These are phyloP conservation scores for Merops nubicus DNA, from an alignment of 2,113 vertebrate genomes.

Conservation along the genomic window DNA sequence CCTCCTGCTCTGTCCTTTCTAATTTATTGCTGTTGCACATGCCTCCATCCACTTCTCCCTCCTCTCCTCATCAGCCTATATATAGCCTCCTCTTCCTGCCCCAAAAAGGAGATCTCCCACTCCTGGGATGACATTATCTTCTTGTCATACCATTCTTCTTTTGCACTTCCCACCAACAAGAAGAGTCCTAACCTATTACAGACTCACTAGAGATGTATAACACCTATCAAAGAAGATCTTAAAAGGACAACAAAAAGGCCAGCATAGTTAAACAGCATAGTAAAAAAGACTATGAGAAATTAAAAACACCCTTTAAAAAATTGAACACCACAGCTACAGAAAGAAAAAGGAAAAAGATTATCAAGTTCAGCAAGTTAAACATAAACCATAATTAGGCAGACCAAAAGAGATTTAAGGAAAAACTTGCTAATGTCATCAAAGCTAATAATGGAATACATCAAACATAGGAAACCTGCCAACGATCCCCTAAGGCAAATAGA, in stretches of 20 bases:
- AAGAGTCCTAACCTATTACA: neutral
- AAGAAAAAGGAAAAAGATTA: neutral
- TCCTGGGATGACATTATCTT: neutral
- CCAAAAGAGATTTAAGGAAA: slow-evolving; percentile 23
- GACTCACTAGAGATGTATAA: neutral
- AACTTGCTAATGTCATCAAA: slow-evolving; percentile 39
- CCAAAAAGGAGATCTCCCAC: neutral
- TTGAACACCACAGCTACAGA: neutral
- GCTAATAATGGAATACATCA: slow-evolving; percentile 21
- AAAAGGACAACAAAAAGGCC: neutral
- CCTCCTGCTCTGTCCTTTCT: neutral
- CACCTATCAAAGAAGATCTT: neutral
- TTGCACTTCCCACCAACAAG: neutral
- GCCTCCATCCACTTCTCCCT: neutral
- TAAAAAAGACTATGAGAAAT: neutral
- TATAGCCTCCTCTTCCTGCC: neutral
- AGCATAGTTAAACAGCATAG: neutral
- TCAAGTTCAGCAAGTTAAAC: slow-evolving; percentile 19
- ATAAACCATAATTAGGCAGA: slow-evolving; percentile 31
- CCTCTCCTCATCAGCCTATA: neutral
- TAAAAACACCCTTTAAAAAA: neutral
- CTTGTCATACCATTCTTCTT: neutral
- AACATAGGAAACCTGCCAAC: slow-evolving; percentile 29
- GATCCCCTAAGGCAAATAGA: slow-evolving; percentile 14
- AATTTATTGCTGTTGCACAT: neutral